phyloP scores from a whole-genome alignment of 30 jellyfish, hydroid and myxozoan species.

The Calvadosia cruxmelitensis region DNA sequence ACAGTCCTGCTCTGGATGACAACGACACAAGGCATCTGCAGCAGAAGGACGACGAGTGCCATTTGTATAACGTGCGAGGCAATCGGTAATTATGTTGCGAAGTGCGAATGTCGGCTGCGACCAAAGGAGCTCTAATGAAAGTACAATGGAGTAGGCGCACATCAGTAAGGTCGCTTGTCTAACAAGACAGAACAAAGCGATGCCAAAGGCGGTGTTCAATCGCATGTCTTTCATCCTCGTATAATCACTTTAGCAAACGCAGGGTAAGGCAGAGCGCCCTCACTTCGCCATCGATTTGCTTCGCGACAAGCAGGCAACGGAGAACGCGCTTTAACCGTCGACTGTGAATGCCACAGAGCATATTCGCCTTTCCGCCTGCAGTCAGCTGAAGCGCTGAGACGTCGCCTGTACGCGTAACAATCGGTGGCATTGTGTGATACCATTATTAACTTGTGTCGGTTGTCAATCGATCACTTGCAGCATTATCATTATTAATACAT shows the following conservation, averaged over 20 bases:
- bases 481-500: no score
- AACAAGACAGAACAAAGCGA: neutral
- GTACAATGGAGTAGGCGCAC: neutral
- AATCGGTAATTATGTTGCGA: slow-evolving; percentile 52
- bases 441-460: no score
- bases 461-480: no score
- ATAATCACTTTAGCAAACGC: slow-evolving; percentile 2
- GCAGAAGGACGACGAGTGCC: slow-evolving; percentile 21
- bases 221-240: neutral
- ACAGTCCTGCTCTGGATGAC: no score
- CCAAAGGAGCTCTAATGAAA: slow-evolving; percentile 40
- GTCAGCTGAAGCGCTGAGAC: no score
- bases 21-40: no score
- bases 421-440: no score
- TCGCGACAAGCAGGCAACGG: neutral
- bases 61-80: slow-evolving; percentile 39
- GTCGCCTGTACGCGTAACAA: no score
- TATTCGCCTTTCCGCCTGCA: no score
- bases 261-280: neutral
- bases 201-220: slow-evolving; percentile 2
- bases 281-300: neutral
- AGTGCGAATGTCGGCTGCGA: slow-evolving; percentile 76
- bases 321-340: no score
- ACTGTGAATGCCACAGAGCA: no score
- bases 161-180: neutral